phyloP scores from a whole-genome alignment of 2,113 vertebrate genomes.

The Alligator mississippiensis region DNA sequence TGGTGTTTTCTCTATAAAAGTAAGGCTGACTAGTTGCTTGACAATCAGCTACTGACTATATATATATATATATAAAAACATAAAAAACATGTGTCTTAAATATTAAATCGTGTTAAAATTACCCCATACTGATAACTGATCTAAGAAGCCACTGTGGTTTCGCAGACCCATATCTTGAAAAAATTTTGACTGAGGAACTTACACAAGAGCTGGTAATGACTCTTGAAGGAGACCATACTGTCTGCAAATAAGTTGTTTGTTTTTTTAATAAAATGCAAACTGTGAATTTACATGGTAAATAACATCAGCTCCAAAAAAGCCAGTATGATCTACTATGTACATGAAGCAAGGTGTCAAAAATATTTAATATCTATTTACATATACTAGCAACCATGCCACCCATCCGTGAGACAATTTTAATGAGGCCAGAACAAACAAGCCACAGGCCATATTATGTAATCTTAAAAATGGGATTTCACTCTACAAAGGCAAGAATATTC shows the following conservation, averaged over 20 bases:
- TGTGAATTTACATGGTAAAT: not conserved
- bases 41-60: not conserved
- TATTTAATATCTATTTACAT: not conserved
- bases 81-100: not conserved
- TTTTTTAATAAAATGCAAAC: not conserved
- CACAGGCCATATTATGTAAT: not conserved
- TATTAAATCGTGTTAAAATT: not conserved
- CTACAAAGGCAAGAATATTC: not conserved
- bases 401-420: not conserved
- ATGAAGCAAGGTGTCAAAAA: not conserved
- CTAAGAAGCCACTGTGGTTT: not conserved
- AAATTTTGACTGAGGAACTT: not conserved
- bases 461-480: not conserved
- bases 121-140: not conserved
- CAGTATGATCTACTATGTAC: not conserved
- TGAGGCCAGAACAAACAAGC: accelerated
- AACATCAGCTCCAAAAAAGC: not conserved
- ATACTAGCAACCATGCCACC: not conserved
- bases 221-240: not conserved
- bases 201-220: not conserved
- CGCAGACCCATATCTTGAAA: not conserved
- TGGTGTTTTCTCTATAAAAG: not conserved
- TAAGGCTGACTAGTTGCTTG: not conserved
- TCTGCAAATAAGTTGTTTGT: not conserved
- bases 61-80: not conserved